Base-by-base conservation (phyloP, 2,888 invertebrate genomes). In the Watsonalla binaria region DNA sequence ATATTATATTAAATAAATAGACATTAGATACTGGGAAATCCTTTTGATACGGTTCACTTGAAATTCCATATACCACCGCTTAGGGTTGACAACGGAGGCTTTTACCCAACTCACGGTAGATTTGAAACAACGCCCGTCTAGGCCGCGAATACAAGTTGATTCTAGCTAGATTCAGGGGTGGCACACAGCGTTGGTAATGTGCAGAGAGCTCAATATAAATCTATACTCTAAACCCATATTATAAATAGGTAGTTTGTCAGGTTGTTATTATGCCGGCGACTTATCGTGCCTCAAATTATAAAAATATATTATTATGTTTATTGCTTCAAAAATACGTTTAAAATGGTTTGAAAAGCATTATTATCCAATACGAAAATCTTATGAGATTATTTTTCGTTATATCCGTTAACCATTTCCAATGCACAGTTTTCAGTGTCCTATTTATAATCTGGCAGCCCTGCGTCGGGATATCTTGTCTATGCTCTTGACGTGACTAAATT, bases 61-160 rank as follows among this genome's bases (percentile, higher is more conserved):
- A 65, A 72, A 76, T 76, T 78, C 73, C 70, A 76, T 66, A 66
- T 64, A 63, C 62, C 56, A 63, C 63, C 56, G 52, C 51, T 53
- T 56, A 60, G 63, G 66, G 67, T 63, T 65, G 66, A 65, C 66
- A 62, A 56, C 47, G 59, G 54, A 56, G 51, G 48, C 51, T 62
- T 61, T 63, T 55, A 75, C 78, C 77, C 71, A 74, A 62, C 68
- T 77, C 76, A 73, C 67, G 63, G 65, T 58, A 61, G 63, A 72
- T 71, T 71, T 69, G 66, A 69, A 72, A 70, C 72, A 70, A 71
- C 66, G 63, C 65, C 60, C 56, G 67, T 62, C 72, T 73, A 72
- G 72, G 64, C 60, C 59, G 55, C 56, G 58, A 56, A 60, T 59
- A 54, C 7, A 52, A 47, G 39, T 48, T 6, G 61, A 60, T 50